Evolutionary conservation across 92 coral and sea anemone species (phyloP).

Genomic region (Palythoa grandiflora): DNA sequence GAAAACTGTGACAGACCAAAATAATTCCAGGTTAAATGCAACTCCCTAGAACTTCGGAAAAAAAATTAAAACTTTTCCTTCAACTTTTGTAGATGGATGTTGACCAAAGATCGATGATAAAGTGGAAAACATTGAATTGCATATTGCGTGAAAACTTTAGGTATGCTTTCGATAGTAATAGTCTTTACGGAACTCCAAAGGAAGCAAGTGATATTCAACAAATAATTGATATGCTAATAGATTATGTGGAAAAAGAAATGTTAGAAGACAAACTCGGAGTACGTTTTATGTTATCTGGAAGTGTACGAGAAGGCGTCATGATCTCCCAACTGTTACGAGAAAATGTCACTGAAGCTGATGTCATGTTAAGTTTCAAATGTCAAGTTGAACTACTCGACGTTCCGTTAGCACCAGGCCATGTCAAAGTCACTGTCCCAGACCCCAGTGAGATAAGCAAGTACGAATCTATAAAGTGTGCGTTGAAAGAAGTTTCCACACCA

Average conservation of each 20-base stretch:
- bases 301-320: constrained; percentile 15
- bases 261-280: not conserved
- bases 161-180: too few species aligned
- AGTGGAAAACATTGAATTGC: constrained; percentile 6
- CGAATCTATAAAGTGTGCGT: not conserved
- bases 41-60: too few species aligned
- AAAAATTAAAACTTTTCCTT: too few species aligned
- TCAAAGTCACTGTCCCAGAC: not conserved
- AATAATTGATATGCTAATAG: not conserved
- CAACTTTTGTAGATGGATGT: not conserved
- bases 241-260: not conserved
- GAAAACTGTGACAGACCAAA: too few species aligned
- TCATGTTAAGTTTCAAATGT: constrained; percentile 30
- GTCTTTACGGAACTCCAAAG: too few species aligned
- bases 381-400: constrained; percentile 1
- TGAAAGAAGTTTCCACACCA: not conserved
- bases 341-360: not conserved
- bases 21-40: too few species aligned
- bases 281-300: not conserved
- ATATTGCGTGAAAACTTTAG: not conserved
- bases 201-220: not conserved
- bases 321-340: not conserved
- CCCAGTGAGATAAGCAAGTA: not conserved
- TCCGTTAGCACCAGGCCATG: constrained; percentile 24
- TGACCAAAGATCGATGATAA: not conserved